Evolutionary conservation across 2,797 vertebrate genomes (phyloP).

Genomic region (Enteromius paludinosus): DNA sequence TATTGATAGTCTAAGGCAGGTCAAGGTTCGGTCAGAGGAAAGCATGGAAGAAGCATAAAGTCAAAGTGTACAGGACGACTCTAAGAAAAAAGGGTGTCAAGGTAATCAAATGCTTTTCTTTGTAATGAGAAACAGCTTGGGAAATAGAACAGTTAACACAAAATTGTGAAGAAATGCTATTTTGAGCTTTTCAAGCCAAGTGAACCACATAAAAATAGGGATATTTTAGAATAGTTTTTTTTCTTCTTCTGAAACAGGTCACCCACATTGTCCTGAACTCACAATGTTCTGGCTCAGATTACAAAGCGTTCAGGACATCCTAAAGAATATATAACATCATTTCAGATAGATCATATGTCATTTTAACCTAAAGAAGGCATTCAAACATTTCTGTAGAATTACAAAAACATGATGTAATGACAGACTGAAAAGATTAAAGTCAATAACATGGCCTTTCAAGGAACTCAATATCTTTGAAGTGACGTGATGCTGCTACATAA

Average conservation of each 20-base stretch:
- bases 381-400: conserved; percentile 14
- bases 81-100: conserved; percentile 12
- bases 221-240: too few relatives aligned
- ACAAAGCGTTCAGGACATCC: conserved; percentile 2
- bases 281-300: not conserved
- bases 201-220: not conserved
- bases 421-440: conserved; percentile 1
- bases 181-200: conserved; percentile 20
- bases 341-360: conserved; percentile 25
- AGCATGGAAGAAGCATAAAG: not conserved
- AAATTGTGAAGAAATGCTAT: not conserved
- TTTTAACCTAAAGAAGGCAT: not conserved
- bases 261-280: conserved; percentile 2
- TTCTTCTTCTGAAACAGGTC: not conserved
- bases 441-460: not conserved
- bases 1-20: not conserved
- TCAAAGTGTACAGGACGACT: not conserved
- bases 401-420: conserved; percentile 33
- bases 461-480: not conserved
- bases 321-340: not conserved
- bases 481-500: not conserved
- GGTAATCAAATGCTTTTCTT: not conserved
- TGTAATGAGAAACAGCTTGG: conserved; percentile 25
- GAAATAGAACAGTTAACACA: conserved; percentile 3
- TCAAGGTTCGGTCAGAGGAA: not conserved